Evolutionary conservation across 1,140 invertebrate genomes (phyloP), one percentile per base, ranked within the genome.

Genomic region (Caenorhabditis inopinata): DNA sequence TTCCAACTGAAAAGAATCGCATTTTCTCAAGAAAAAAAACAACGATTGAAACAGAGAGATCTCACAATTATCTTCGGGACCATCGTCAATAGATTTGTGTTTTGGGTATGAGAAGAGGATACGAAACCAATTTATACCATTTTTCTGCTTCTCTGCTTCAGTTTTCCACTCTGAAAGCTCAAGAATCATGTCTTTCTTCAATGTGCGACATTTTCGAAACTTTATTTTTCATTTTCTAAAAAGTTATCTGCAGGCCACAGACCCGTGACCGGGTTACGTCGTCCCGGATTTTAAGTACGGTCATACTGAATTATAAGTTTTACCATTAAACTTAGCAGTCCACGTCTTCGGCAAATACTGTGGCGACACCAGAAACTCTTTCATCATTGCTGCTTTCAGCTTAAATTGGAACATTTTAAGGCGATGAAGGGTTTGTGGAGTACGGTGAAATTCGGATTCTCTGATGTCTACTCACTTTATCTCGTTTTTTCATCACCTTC

Each of bases 71-170:
- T 68, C 58, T n/a, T 68, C 58, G 35, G 58, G 58, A 38, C 58
- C 58, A 38, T 68, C 58, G 11, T 68, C 58, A 38, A 68, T 38
- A 9, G 58, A 68, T 38, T 68, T 68, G n/a, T 68, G 58, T 21
- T 38, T 68, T 12, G 58, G 58, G 12, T 68, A 68, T 11, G 14
- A 21, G 58, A 68, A 68, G 2, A 68, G 12, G n/a, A 68, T 32
- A 68, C 58, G 58, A 32, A 68, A 68, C 58, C 58, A 68, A 18
- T 68, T 68, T 29, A 68, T 68, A 38, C 58, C 58, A 38, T 68
- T 68, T 32, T 68, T 68, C 38, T 68, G 58, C 32, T 68, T 68
- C n/a, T 68, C 58, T 2, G 58, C 58, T 38, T 68, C 58, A 18
- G 6, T 18, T 27, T 68, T 68, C 58, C 58, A 68, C 38, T 68